phyloP scores from a whole-genome alignment of 2,888 invertebrate genomes.

The Branchipolynoe longqiensis region DNA sequence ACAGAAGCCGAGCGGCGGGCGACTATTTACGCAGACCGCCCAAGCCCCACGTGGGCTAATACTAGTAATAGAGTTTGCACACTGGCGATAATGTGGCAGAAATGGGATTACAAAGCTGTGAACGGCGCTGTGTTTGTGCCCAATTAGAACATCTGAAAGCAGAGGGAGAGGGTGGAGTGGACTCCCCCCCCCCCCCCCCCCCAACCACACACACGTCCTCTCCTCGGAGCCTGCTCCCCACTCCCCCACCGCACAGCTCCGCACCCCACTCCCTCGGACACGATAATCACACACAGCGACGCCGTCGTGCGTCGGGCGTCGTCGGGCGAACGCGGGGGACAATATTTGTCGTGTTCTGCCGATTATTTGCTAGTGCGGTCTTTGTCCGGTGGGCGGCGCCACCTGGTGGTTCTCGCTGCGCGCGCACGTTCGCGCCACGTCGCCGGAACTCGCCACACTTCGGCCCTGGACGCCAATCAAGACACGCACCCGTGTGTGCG shows the following conservation, averaged over 20 bases:
- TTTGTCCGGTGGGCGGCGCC: background rate
- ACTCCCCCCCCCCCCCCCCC: background rate
- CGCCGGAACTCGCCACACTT: conserved; percentile 19
- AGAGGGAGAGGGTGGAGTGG: background rate
- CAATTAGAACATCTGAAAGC: conserved; percentile 38
- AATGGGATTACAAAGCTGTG: conserved; percentile 52
- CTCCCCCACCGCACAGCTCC: background rate
- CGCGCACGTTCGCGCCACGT: background rate
- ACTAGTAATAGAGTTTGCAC: conserved; percentile 52
- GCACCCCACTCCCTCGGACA: background rate
- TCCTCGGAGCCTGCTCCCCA: background rate
- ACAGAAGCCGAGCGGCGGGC: too few relatives aligned
- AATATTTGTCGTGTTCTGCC: background rate
- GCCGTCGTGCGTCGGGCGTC: too few relatives aligned
- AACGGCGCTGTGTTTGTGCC: conserved; percentile 26
- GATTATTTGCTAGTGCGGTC: background rate
- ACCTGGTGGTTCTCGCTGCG: background rate
- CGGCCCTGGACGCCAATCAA: conserved; percentile 12
- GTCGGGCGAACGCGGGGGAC: background rate
- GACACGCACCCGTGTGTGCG: too few relatives aligned
- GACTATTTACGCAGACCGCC: conserved; percentile 18
- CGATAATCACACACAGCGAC: background rate
- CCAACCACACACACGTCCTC: background rate
- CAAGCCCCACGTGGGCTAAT: background rate
- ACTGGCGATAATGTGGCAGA: conserved; percentile 41